Conservation (phyloP, 2,888 invertebrate genomes). For the Drosophila falleni region DNA sequence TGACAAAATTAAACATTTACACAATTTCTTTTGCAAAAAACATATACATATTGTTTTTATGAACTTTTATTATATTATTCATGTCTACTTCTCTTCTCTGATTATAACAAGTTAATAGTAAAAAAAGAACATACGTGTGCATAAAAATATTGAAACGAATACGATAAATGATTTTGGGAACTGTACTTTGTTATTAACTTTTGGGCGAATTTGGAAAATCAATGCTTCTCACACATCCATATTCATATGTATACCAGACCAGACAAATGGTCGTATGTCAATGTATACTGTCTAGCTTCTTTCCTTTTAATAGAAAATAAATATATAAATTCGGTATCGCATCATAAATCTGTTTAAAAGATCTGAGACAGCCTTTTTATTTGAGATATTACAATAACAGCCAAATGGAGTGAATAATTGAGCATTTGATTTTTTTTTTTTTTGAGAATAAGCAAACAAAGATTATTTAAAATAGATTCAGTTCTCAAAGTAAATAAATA, state of each 20-base stretch:
- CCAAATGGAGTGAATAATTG: not conserved
- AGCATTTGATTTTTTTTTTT: not conserved
- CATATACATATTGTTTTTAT: not conserved
- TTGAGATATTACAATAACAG: constrained; percentile 8
- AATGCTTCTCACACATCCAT: constrained; percentile 2
- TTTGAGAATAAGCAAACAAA: not conserved
- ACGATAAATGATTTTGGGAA: constrained; percentile 2
- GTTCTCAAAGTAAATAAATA: not conserved
- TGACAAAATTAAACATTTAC: too few species aligned
- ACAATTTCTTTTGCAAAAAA: not conserved
- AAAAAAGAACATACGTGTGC: not conserved
- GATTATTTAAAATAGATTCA: not conserved
- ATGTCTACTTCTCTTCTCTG: too few species aligned
- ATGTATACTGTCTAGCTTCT: constrained; percentile 12
- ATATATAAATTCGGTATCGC: constrained; percentile 7
- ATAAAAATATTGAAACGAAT: not conserved
- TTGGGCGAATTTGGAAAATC: constrained; percentile 8
- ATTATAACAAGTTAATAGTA: too few species aligned
- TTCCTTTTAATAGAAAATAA: constrained; percentile 5
- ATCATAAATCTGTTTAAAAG: constrained; percentile 9
- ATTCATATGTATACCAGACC: not conserved
- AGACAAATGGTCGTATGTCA: not conserved
- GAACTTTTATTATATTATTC: too few species aligned
- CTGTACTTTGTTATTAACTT: constrained; percentile 9
- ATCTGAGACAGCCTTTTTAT: not conserved